A percentile compares a stretch with the other conserved stretches of the same genome.
phyloP scores from a whole-genome alignment of 2,113 vertebrate species.

The Neogobius melanostomus region DNA sequence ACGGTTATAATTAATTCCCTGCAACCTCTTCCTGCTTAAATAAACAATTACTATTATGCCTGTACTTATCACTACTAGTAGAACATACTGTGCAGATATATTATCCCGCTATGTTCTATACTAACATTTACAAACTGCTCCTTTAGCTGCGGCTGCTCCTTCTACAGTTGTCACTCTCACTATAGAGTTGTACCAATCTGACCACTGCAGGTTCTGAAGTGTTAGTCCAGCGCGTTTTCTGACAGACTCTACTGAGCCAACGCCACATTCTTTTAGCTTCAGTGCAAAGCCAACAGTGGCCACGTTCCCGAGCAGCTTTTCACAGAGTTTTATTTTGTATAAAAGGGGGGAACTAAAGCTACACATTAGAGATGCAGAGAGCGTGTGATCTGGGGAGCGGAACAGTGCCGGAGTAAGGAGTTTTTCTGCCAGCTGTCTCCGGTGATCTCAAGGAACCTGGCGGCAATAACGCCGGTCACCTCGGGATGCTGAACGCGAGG shows the following conservation, averaged over 20 bases:
- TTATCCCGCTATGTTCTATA: too few species aligned
- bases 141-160: too few species aligned
- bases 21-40: too few species aligned
- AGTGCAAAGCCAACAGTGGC: constrained; percentile 2
- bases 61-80: too few species aligned
- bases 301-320: background rate
- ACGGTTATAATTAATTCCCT: too few species aligned
- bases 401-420: background rate
- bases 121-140: too few species aligned
- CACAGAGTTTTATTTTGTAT: background rate
- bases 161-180: too few species aligned
- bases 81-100: too few species aligned
- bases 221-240: background rate
- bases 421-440: background rate
- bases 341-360: constrained; percentile 6
- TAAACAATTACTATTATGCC: too few species aligned
- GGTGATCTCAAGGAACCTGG: too few species aligned
- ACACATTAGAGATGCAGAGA: constrained; percentile 4
- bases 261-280: background rate
- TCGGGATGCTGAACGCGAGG: background rate
- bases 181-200: background rate
- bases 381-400: background rate
- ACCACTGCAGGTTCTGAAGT: background rate
- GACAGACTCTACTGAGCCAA: background rate
- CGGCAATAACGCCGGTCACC: background rate